Percentiles rank a stretch among this genome's conserved stretches.
These are phyloP conservation scores for Drosophila neocordata DNA, from an alignment of 1,140 invertebrate genomes.

Conservation along the genomic window DNA sequence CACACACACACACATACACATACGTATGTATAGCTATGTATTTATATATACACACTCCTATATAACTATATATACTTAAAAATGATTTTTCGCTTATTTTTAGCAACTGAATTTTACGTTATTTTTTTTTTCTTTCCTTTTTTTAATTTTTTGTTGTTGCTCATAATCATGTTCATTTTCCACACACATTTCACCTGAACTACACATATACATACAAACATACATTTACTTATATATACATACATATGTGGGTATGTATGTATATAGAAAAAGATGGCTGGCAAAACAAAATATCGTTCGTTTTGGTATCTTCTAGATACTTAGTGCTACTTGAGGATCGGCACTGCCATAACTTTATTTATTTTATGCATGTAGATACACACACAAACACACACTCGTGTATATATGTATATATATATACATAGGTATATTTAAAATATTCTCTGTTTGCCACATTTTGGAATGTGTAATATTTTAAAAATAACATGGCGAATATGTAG, in stretches of 20 bases:
- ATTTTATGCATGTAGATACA: constrained; percentile 60
- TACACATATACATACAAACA: constrained; percentile 39
- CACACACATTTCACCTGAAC: constrained; percentile 78
- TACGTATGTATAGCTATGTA: constrained; percentile 34
- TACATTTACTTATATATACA: constrained; percentile 9
- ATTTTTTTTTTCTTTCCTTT: constrained; percentile 38
- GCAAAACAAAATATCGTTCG: constrained; percentile 24
- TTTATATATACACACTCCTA: constrained; percentile 48
- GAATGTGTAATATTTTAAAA: constrained; percentile 79
- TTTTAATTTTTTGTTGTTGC: constrained; percentile 26
- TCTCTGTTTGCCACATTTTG: constrained; percentile 76
- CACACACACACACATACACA: constrained; percentile 23
- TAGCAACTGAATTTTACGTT: constrained; percentile 72
- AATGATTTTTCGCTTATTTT: constrained; percentile 81
- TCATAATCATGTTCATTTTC: constrained; percentile 78
- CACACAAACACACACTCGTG: constrained; percentile 13
- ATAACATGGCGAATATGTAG: constrained; percentile 76
- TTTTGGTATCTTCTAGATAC: constrained; percentile 70
- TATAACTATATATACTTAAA: constrained; percentile 55
- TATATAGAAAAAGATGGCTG: constrained; percentile 17
- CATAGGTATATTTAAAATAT: constrained; percentile 43
- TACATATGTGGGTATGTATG: constrained; percentile 13
- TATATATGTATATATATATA: constrained; percentile 12
- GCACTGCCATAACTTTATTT: constrained; percentile 73
- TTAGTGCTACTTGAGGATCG: constrained; percentile 48